phyloP scores from a whole-genome alignment of 2,888 invertebrate genomes.

The Ectobius pallidus region DNA sequence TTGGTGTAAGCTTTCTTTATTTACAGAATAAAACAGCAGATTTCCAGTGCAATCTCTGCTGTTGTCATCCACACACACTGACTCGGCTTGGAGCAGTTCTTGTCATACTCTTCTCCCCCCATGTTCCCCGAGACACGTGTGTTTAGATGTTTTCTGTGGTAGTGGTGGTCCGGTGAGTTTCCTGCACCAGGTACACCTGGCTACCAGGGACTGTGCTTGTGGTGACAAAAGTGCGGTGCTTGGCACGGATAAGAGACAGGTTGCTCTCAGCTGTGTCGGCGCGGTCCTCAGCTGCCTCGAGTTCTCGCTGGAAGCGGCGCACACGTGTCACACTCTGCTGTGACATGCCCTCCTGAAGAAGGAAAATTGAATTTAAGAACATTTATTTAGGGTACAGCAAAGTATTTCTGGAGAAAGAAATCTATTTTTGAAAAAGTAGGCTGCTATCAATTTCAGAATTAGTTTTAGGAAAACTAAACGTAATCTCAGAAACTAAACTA shows the following conservation, averaged over 20 bases:
- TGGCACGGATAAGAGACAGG: constrained; percentile 93
- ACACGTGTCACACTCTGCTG: constrained; percentile 93
- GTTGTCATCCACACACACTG: neutral
- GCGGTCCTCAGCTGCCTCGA: constrained; percentile 97
- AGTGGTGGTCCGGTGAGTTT: constrained; percentile 66
- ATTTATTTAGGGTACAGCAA: too few species aligned
- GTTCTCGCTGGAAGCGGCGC: constrained; percentile 96
- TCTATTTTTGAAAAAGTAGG: too few species aligned
- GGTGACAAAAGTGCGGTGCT: constrained; percentile 97
- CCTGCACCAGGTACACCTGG: constrained; percentile 89
- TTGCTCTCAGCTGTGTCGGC: constrained; percentile 95
- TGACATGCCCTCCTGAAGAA: constrained; percentile 82
- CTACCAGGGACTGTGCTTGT: constrained; percentile 91
- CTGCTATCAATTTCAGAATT: neutral
- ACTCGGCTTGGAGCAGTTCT: neutral
- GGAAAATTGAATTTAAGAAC: neutral
- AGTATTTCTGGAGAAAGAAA: too few species aligned
- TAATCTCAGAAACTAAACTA: too few species aligned
- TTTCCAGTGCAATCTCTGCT: constrained; percentile 13
- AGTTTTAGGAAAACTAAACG: too few species aligned
- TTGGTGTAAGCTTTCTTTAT: constrained; percentile 13
- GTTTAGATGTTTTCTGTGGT: constrained; percentile 44
- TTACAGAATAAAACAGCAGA: constrained; percentile 29
- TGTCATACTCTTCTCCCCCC: neutral
- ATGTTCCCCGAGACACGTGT: neutral